Base-by-base conservation (phyloP, 1,140 invertebrate species). In the Bombus vancouverensis region DNA sequence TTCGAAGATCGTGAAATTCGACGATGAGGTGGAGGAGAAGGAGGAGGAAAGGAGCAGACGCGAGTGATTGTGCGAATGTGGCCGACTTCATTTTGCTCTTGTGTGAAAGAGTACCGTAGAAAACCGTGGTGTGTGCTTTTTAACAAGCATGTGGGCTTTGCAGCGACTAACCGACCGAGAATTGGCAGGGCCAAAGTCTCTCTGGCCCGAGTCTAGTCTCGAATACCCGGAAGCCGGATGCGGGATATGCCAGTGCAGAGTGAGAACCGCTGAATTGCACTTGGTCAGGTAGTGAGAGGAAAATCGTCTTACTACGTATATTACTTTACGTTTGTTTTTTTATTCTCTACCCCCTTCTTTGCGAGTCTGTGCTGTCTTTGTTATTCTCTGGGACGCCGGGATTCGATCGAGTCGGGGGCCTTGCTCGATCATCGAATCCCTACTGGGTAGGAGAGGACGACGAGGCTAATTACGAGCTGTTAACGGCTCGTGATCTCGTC, bases 121-220 rank as follows among this genome's bases (percentile, higher is more conserved):
- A 88, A 70, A 42, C 28, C 76, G 88, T 90, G 90, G 91, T 93
- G 90, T 94, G 92, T 94, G 93, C 93, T 94, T 90, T 84, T 87
- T 95, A 94, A 95, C 92, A 92, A 95, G 94, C 94, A 95, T 95
- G 94, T 91, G 89, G 92, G 94, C 94, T 95, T 95, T 94, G 94
- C 94, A 95, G 94, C 94, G 93, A 95, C 94, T 95, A 95, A 95
- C 94, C 90, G 90, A 90, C 88, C 85, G 86, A 91, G 89, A 90
- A 85, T 80, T 81, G 87, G 76, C 80, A 75, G 87, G 89, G 84
- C 78, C 84, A 71, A 62, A 65, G 42, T 47, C 77, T 82, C 80
- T 84, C 65, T 90, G 89, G 89, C 80, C 87, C 90, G 81, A 91
- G 89, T 89, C 90, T 92, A 93, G 92, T 93, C 91, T 94, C 91